A percentile compares a stretch with the other conserved stretches of the same genome.
Evolutionary conservation across 2,888 invertebrate species (phyloP).

Genomic region (Ornithoptera priamus): DNA sequence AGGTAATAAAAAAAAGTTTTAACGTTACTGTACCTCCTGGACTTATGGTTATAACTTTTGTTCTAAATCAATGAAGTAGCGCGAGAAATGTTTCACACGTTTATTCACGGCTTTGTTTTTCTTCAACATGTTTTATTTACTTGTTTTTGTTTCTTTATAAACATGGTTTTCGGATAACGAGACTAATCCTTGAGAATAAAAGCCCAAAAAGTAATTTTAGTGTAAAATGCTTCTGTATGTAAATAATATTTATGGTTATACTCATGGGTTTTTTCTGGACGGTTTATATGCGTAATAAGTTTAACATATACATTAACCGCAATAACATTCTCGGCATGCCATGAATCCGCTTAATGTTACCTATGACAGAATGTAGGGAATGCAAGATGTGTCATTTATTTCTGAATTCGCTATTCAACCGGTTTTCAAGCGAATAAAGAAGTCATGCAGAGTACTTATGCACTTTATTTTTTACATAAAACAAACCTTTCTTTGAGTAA

Average conservation of each 20-base stretch:
- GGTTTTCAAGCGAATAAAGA: background rate
- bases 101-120: too few relatives aligned
- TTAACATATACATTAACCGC: conserved; percentile 5
- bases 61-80: too few relatives aligned
- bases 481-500: background rate
- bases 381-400: conserved; percentile 15
- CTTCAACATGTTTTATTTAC: too few relatives aligned
- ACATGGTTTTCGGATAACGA: too few relatives aligned
- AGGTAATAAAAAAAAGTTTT: too few relatives aligned
- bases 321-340: conserved; percentile 10
- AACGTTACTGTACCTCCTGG: too few relatives aligned
- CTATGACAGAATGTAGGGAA: conserved; percentile 13
- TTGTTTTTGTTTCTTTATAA: too few relatives aligned
- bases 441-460: background rate
- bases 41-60: too few relatives aligned
- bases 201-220: too few relatives aligned
- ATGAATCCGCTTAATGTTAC: conserved; percentile 5
- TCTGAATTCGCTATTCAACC: conserved; percentile 8
- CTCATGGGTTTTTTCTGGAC: background rate
- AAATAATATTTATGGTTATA: background rate
- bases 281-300: background rate
- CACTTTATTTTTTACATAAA: background rate
- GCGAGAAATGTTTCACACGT: too few relatives aligned
- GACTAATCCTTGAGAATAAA: too few relatives aligned
- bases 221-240: background rate